Evolutionary conservation across 2,113 vertebrate species (phyloP), one percentile per base, ranked within the genome.

Genomic region (Cavia porcellus): DNA sequence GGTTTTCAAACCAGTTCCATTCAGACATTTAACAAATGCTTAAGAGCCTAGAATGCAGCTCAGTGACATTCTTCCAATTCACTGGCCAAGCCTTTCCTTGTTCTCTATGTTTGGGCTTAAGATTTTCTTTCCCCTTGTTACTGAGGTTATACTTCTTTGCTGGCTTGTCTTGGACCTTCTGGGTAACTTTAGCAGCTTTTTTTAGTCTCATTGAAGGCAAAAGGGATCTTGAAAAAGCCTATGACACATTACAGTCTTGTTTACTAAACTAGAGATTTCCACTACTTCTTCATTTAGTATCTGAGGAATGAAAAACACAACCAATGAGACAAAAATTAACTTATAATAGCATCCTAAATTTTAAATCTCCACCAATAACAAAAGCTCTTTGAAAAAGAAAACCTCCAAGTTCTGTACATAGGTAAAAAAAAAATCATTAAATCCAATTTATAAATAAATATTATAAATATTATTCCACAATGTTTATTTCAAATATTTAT

Each of bases 341-440:
- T 32, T 68, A 24, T 28, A 62, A 35, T 90, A 80, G 17, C 0
- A 10, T 30, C 25, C 82, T 72, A 15, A 19, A n/a, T 64, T 82
- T 85, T 14, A 50, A 95, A 84, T 80, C 95, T 91, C 70, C 55
- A 77, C 79, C 20, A 57, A 83, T 84, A 81, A 24, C 59, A 85
- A 15, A 38, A 59, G 87, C 84, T 96, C 87, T 92, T 95, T 64
- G 19, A 57, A 68, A 79, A 72, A 47, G 7, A 11, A 5, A 86
- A 57, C 1, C 0, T 7, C 45, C 42, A 38, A 45, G 32, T 8
- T 89, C 25, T 66, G 13, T 22, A 93, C 7, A 59, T 22, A 75
- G 84, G 15, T 86, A 17, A 17, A 4, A 85, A 88, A 88, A 83
- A 52, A 30, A 72, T 22, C 42, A 38, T 32, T 47, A 89, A 86